These are phyloP conservation scores for Tenthredo notha DNA, from an alignment of 2,888 invertebrate species.

Conservation along the genomic window DNA sequence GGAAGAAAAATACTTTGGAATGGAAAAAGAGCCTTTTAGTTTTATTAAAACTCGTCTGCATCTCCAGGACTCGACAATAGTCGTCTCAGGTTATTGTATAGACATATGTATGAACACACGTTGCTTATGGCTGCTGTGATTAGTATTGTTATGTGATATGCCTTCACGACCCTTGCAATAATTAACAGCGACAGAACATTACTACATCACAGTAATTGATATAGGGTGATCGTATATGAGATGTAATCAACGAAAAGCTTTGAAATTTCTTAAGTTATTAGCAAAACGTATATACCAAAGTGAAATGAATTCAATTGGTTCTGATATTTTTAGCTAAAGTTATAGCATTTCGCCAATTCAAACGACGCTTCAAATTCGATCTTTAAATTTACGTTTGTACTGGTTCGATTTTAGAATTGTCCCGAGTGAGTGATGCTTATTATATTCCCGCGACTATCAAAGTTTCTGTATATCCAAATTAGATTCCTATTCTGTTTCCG, in stretches of 20 bases:
- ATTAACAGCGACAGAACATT: background rate
- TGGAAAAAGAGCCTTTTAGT: background rate
- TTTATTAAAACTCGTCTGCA: background rate
- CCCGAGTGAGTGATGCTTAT: background rate
- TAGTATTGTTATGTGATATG: conserved; percentile 9
- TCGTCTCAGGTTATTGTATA: background rate
- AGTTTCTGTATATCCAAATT: background rate
- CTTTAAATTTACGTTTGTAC: too few relatives aligned
- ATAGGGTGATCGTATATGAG: background rate
- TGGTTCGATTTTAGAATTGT: background rate
- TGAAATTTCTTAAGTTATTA: too few relatives aligned
- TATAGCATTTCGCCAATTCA: too few relatives aligned
- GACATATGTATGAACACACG: background rate
- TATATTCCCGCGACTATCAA: too few relatives aligned
- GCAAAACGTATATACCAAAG: too few relatives aligned
- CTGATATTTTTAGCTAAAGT: too few relatives aligned
- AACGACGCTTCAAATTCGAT: too few relatives aligned
- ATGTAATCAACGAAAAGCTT: background rate
- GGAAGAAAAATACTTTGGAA: background rate
- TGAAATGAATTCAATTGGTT: too few relatives aligned
- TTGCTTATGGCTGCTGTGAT: background rate
- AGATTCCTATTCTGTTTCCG: conserved; percentile 13
- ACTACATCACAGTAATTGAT: background rate
- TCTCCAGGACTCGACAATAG: background rate
- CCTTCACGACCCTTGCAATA: background rate